Evolutionary conservation across 2,113 vertebrate species (phyloP).

Genomic region (Cephalopholis sonnerati): DNA sequence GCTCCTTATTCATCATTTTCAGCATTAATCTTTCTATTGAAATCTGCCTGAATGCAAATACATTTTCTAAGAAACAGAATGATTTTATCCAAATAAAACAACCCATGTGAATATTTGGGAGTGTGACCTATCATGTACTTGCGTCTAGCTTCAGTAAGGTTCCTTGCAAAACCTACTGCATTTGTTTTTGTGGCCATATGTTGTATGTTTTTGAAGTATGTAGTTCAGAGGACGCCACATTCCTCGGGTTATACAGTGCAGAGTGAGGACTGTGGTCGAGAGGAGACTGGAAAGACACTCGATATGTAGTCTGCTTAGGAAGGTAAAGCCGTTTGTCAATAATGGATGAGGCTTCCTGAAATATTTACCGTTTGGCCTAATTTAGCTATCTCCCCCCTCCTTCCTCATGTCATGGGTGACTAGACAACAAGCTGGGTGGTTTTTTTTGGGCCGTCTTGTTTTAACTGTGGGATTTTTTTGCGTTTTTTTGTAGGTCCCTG

Average conservation of each 20-base stretch:
- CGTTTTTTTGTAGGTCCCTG: not conserved
- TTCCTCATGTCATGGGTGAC: constrained; percentile 64
- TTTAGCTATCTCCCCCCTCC: constrained; percentile 75
- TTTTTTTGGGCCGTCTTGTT: constrained; percentile 25
- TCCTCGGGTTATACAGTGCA: constrained; percentile 46
- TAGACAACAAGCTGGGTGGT: constrained; percentile 53
- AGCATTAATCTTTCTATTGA: constrained; percentile 18
- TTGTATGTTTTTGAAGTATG: constrained; percentile 1
- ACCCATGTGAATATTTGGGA: not conserved
- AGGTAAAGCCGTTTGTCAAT: constrained; percentile 84
- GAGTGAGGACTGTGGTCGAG: constrained; percentile 33
- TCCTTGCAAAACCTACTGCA: not conserved
- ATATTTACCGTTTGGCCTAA: constrained; percentile 87
- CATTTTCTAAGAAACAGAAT: not conserved
- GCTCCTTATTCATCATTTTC: constrained; percentile 8
- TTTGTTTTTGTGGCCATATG: not conserved
- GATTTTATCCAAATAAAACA: not conserved
- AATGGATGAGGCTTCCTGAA: constrained; percentile 85
- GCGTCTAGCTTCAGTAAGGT: not conserved
- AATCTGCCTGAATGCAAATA: not conserved
- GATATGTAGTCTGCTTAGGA: constrained; percentile 80
- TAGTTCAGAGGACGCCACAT: constrained; percentile 13
- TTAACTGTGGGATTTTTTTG: constrained; percentile 25
- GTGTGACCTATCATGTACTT: not conserved
- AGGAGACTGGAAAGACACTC: constrained; percentile 79